phyloP scores from a whole-genome alignment of 2,888 invertebrate species.

The Rhagonycha lutea region DNA sequence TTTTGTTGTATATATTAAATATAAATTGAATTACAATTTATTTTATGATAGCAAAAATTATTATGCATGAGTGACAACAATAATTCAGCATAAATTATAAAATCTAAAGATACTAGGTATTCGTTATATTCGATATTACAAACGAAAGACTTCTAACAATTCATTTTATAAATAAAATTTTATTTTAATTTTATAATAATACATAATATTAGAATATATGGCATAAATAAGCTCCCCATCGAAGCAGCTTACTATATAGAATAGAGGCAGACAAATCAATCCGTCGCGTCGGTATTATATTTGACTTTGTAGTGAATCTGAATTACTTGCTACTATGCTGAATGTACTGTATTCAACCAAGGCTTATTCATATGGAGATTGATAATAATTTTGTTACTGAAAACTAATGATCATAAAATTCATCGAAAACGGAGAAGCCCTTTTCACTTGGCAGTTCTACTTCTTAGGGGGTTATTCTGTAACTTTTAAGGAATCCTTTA shows the following conservation, averaged over 20 bases:
- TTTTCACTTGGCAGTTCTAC: not conserved
- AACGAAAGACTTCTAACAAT: no score
- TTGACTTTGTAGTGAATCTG: not conserved
- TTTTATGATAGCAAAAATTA: no score
- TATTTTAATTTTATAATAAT: no score
- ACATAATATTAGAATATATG: not conserved
- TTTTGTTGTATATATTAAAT: no score
- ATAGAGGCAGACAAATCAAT: not conserved
- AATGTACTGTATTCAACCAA: not conserved
- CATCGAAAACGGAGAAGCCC: not conserved
- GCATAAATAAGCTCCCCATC: not conserved
- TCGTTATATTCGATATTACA: no score
- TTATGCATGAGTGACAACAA: no score
- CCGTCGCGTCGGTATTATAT: not conserved
- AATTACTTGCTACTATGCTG: not conserved
- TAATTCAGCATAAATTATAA: no score
- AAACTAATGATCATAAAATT: not conserved
- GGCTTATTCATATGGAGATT: not conserved
- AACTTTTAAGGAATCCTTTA: no score
- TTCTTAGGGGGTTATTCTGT: no score
- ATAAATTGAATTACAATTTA: no score
- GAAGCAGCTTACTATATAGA: not conserved
- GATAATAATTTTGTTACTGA: not conserved
- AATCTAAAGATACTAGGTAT: no score
- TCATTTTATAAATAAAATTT: no score